Base-by-base conservation (phyloP, 2,113 vertebrate genomes). In the Orthochromis malagaraziensis region DNA sequence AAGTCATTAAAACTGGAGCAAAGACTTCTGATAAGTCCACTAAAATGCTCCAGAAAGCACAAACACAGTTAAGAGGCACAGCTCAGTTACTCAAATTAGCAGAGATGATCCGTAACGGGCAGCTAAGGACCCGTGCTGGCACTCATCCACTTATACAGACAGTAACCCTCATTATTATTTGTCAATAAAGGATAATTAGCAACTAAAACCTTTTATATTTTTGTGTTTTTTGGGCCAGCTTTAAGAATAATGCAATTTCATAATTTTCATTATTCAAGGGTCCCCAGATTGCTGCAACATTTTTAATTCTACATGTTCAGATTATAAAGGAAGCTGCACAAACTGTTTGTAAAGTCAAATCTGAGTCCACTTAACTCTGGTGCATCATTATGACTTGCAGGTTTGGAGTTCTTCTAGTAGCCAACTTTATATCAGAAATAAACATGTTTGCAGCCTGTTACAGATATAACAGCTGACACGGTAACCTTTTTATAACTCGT, bases 131-230 rank as follows among this genome's bases (percentile, higher is more conserved):
- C 31, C 17, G 9, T 63, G 31, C 58, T 35, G 16, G 31, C 58
- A 2, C 19, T 65, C 7, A 1, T 8, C 19, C 17, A 21, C 4
- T 21, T 38, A 68, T 6, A 38, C 19, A 68, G 11, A 6, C 65
- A 42, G 40, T 24, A 26, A 70, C 35, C 40, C 21, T 73, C 13
- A 2, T 9, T 73, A 47, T 42, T 45, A 73, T 29, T 73, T 45
- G 12, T 73, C 8, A 73, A 17, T 73, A 73, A 73, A 24, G 4
- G 14, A 73, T 47, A 24, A 40, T 42, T 70, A 70, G 35, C 10
- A 21, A 9, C 4, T 21, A 42, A 70, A 70, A 4, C 19, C 0
- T 33, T 40, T 68, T 40, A 68, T 0, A 68, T 68, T 68, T 40
- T 38, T 68, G 6, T 68, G 63, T 68, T 68, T 65, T 38, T 38